Evolutionary conservation across 1,140 invertebrate species (phyloP).

Genomic region (Diuraphis noxia): DNA sequence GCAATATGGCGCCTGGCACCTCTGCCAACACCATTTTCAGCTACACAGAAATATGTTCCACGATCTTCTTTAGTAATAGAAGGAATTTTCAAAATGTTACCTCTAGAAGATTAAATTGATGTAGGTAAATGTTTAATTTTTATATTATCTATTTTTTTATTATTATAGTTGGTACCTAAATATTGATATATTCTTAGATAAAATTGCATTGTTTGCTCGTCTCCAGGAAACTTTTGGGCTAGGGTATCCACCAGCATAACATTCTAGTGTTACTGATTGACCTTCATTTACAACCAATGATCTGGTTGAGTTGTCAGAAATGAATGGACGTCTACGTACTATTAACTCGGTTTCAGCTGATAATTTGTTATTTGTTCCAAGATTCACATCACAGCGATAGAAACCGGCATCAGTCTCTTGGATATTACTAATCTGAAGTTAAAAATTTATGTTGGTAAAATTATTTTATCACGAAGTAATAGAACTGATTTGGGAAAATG

Average conservation of each 20-base stretch:
- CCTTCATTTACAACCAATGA: constrained; percentile 82
- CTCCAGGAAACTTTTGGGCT: constrained; percentile 85
- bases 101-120: constrained; percentile 65
- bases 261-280: constrained; percentile 78
- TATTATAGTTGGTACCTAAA: constrained; percentile 63
- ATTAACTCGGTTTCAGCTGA: constrained; percentile 81
- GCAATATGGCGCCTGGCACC: constrained; percentile 84
- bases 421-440: constrained; percentile 82
- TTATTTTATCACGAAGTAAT: constrained; percentile 42
- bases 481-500: constrained; percentile 53
- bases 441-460: constrained; percentile 36
- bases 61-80: constrained; percentile 82
- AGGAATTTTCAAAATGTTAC: constrained; percentile 81
- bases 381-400: constrained; percentile 85
- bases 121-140: not conserved
- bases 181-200: constrained; percentile 84
- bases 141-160: not conserved
- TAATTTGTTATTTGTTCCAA: constrained; percentile 72
- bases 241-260: constrained; percentile 84
- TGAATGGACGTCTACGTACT: constrained; percentile 83
- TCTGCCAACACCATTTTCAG: constrained; percentile 86
- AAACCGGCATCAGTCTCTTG: constrained; percentile 90
- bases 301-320: constrained; percentile 89
- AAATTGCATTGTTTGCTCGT: constrained; percentile 87
- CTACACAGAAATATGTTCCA: constrained; percentile 91